Percentiles rank a stretch among this genome's conserved stretches.
phyloP scores from a whole-genome alignment of 2,113 vertebrate species.

The Shinisaurus crocodilurus region DNA sequence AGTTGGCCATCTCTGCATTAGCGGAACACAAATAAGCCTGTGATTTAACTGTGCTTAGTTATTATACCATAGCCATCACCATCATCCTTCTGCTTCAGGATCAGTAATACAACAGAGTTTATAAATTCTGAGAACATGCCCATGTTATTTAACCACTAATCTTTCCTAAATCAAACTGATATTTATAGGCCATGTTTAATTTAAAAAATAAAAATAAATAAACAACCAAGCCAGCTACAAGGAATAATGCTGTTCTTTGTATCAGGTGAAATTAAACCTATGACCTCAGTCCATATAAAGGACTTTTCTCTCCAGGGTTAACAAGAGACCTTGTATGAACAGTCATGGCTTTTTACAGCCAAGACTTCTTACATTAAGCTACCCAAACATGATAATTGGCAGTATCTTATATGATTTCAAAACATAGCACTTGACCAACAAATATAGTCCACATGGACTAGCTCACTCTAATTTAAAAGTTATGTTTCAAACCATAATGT shows the following conservation, averaged over 20 bases:
- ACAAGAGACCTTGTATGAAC: not conserved
- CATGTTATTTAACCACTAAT: not conserved
- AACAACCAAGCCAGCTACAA: conserved; percentile 7
- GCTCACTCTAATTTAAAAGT: conserved; percentile 25
- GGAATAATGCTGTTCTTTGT: not conserved
- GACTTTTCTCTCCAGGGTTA: not conserved
- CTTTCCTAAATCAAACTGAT: conserved; percentile 1
- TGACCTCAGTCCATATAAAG: not conserved
- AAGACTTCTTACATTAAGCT: rapidly evolving
- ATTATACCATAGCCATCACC: not conserved
- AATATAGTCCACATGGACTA: not conserved
- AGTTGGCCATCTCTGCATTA: not conserved
- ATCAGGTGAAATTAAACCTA: conserved; percentile 10
- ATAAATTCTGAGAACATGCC: not conserved
- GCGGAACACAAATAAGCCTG: conserved; percentile 14
- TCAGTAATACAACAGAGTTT: not conserved
- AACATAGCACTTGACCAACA: not conserved
- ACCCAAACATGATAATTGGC: not conserved
- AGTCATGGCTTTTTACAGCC: not conserved
- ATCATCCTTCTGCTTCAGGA: rapidly evolving
- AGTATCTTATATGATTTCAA: conserved; percentile 21
- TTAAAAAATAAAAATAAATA: conserved; percentile 15
- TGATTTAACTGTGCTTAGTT: not conserved
- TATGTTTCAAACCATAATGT: not conserved
- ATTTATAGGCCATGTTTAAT: conserved; percentile 10